A percentile compares a stretch with the other conserved stretches of the same genome.
phyloP scores from a whole-genome alignment of 2,113 vertebrate species.

The Lampris incognitus region DNA sequence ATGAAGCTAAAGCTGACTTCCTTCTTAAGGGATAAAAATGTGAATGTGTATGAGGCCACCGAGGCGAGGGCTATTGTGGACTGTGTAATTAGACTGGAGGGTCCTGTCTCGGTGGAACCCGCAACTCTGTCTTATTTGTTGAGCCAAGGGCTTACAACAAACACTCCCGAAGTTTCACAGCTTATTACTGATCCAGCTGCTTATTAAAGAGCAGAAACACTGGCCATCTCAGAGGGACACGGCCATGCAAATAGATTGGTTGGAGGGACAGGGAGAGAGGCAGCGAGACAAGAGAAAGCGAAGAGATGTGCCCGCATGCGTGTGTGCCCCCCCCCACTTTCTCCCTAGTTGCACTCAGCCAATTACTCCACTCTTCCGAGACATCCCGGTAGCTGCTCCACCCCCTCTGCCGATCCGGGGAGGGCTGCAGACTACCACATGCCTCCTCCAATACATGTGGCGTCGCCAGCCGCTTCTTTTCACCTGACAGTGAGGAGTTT shows the following conservation, averaged over 20 bases:
- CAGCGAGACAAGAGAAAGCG: not conserved
- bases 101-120: conserved; percentile 45
- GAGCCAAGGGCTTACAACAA: conserved; percentile 57
- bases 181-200: conserved; percentile 62
- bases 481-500: too few relatives aligned
- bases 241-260: conserved; percentile 23
- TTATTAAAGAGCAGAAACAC: conserved; percentile 52
- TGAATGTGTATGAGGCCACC: conserved; percentile 34
- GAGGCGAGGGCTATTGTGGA: conserved; percentile 26
- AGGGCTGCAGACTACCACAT: too few relatives aligned
- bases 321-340: not conserved
- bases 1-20: conserved; percentile 12
- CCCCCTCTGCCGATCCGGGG: too few relatives aligned
- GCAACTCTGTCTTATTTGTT: conserved; percentile 50
- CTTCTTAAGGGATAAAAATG: not conserved
- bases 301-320: conserved; percentile 9
- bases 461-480: too few relatives aligned
- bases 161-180: conserved; percentile 65
- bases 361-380: too few relatives aligned
- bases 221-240: conserved; percentile 17
- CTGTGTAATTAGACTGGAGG: conserved; percentile 62
- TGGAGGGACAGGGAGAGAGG: conserved; percentile 4
- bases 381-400: too few relatives aligned
- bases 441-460: too few relatives aligned
- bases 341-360: conserved; percentile 80